phyloP scores from a whole-genome alignment of 2,113 vertebrate species.

The Psophia crepitans region DNA sequence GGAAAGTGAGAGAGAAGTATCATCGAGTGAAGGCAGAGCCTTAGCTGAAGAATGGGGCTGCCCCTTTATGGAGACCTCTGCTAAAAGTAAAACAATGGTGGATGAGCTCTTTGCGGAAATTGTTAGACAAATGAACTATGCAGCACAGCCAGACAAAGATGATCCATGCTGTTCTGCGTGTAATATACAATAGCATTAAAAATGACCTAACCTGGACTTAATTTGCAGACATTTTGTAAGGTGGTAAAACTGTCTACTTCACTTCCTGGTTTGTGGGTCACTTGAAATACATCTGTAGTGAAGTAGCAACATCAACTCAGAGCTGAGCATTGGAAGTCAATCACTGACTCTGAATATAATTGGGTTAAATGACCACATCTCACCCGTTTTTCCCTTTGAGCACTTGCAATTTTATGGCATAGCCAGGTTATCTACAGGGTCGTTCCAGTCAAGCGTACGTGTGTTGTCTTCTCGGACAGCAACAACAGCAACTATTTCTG shows the following conservation, averaged over 20 bases:
- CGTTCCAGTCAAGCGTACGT: not conserved
- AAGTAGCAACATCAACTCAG: constrained; percentile 53
- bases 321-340: constrained; percentile 57
- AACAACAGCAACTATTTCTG: constrained; percentile 33
- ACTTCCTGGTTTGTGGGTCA: constrained; percentile 50
- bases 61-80: constrained; percentile 99
- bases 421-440: constrained; percentile 62
- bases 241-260: constrained; percentile 47
- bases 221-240: constrained; percentile 29
- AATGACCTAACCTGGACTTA: constrained; percentile 44
- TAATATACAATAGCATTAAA: constrained; percentile 93
- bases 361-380: constrained; percentile 62
- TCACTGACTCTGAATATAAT: constrained; percentile 57
- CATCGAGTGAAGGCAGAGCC: constrained; percentile 90
- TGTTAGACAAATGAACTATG: constrained; percentile 99
- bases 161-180: constrained; percentile 98
- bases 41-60: constrained; percentile 98
- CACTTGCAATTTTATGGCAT: constrained; percentile 61
- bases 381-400: constrained; percentile 29
- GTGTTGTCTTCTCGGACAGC: constrained; percentile 27
- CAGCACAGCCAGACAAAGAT: constrained; percentile 97
- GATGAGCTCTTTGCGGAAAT: constrained; percentile 99
- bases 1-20: constrained; percentile 96
- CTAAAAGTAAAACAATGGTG: constrained; percentile 99
- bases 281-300: constrained; percentile 54